A percentile compares a stretch with the other conserved stretches of the same genome.
Conservation (phyloP, 2,797 vertebrate species). For the Hozukius guyotensis region DNA sequence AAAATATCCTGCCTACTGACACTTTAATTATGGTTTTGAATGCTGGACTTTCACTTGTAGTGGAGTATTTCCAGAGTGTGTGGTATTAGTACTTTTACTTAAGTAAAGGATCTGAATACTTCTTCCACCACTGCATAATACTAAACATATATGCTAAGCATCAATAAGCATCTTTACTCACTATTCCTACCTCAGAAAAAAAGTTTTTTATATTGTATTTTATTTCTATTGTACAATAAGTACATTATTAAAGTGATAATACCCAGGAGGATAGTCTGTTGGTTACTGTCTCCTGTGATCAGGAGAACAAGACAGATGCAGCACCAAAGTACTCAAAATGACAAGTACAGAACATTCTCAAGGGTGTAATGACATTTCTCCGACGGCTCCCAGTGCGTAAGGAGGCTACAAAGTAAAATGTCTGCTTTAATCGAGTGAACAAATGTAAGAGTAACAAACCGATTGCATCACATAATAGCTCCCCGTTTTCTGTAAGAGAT, state of each 20-base stretch:
- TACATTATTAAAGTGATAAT: slow-evolving; percentile 23
- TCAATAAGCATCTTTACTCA: not conserved
- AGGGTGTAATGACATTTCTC: slow-evolving; percentile 18
- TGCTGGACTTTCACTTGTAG: not conserved
- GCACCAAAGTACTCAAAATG: slow-evolving; percentile 32
- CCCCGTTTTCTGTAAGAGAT: not conserved
- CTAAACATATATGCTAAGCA: not conserved
- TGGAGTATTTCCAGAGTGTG: not conserved
- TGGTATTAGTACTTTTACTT: not conserved
- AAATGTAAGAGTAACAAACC: slow-evolving; percentile 19
- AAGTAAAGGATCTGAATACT: not conserved
- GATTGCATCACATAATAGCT: not conserved
- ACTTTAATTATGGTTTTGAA: not conserved
- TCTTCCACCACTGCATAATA: not conserved
- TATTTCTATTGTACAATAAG: slow-evolving; percentile 1
- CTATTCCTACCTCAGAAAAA: not conserved
- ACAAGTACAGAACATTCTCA: slow-evolving; percentile 40
- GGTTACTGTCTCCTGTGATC: slow-evolving; percentile 48
- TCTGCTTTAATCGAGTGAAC: not conserved
- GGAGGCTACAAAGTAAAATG: slow-evolving; percentile 9
- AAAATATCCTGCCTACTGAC: no score
- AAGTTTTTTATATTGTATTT: not conserved
- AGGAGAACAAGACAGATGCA: slow-evolving; percentile 18
- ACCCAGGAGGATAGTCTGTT: slow-evolving; percentile 27
- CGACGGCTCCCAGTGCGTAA: not conserved